Evolutionary conservation across 1,140 invertebrate species (phyloP).

Genomic region (Aphelenchoides avenae): DNA sequence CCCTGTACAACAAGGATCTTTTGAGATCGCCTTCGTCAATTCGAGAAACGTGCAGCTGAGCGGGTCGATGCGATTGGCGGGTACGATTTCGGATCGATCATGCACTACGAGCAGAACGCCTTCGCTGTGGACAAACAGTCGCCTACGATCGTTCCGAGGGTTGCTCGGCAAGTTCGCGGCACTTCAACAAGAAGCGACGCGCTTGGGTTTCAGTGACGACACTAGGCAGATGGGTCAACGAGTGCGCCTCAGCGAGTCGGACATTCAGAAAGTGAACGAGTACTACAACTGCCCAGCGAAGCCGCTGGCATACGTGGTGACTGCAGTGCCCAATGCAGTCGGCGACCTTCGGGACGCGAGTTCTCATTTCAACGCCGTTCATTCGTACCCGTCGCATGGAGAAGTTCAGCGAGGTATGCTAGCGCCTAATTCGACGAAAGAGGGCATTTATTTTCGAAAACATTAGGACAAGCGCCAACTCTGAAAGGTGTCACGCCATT

Average conservation of each 20-base stretch:
- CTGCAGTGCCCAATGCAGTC: neutral
- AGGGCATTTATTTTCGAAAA: neutral
- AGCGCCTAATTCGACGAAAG: neutral
- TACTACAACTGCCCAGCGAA: slow-evolving; percentile 23
- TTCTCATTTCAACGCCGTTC: neutral
- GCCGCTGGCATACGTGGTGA: neutral
- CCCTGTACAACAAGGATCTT: neutral
- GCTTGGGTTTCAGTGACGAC: slow-evolving; percentile 3
- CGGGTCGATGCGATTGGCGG: slow-evolving; percentile 13
- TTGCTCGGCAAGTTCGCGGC: neutral
- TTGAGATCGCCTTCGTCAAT: slow-evolving; percentile 27
- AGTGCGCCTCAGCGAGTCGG: slow-evolving; percentile 5
- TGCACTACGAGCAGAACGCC: slow-evolving; percentile 30
- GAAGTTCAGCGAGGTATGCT: neutral
- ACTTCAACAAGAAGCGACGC: slow-evolving; percentile 2
- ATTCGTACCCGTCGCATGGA: neutral
- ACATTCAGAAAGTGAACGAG: slow-evolving; percentile 22
- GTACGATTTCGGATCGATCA: slow-evolving; percentile 27
- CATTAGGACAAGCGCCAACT: no score
- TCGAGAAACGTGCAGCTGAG: slow-evolving; percentile 17
- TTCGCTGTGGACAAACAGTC: slow-evolving; percentile 25
- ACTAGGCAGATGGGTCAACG: slow-evolving; percentile 19
- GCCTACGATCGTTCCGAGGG: slow-evolving; percentile 19
- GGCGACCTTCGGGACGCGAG: neutral
- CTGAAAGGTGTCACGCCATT: no score